These are phyloP conservation scores for Drosophila arizonae DNA, from an alignment of 1,140 invertebrate species.

Conservation along the genomic window DNA sequence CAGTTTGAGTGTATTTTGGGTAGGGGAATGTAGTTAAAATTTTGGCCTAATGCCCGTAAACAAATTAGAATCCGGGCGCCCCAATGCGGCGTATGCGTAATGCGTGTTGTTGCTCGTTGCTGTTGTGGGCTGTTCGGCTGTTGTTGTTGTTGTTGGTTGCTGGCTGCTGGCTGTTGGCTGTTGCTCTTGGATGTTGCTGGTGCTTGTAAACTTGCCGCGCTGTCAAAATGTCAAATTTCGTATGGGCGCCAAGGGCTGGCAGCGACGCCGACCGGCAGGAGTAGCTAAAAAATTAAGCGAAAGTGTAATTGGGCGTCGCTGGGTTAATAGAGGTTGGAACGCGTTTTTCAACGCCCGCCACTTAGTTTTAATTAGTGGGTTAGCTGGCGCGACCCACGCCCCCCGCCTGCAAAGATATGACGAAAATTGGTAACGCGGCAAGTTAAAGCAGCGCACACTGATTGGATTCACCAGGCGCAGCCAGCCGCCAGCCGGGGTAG, in stretches of 20 bases:
- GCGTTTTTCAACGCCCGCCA: conserved; percentile 64
- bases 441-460: conserved; percentile 30
- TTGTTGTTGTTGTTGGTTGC: no score
- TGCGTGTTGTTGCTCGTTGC: conserved; percentile 38
- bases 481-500: no score
- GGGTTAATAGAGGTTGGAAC: conserved; percentile 74
- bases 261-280: conserved; percentile 38
- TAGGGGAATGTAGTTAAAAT: conserved; percentile 29
- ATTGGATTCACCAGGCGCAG: conserved; percentile 8
- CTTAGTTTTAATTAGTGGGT: conserved; percentile 80
- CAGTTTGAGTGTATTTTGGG: conserved; percentile 21
- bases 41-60: conserved; percentile 54
- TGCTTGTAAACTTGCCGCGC: conserved; percentile 62
- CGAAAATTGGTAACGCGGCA: conserved; percentile 26
- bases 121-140: background rate
- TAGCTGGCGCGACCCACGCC: conserved; percentile 20
- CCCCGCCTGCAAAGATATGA: conserved; percentile 16
- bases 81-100: conserved; percentile 65
- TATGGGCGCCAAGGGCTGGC: conserved; percentile 1
- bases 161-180: background rate
- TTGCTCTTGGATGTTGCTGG: conserved; percentile 14
- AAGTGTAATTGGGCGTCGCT: conserved; percentile 77
- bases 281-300: conserved; percentile 64
- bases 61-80: conserved; percentile 62
- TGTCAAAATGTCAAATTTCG: conserved; percentile 77